Percentiles rank a stretch among this genome's conserved stretches.
Evolutionary conservation across 2,797 vertebrate genomes (phyloP).

Genomic region (Tiaroga cobitis): DNA sequence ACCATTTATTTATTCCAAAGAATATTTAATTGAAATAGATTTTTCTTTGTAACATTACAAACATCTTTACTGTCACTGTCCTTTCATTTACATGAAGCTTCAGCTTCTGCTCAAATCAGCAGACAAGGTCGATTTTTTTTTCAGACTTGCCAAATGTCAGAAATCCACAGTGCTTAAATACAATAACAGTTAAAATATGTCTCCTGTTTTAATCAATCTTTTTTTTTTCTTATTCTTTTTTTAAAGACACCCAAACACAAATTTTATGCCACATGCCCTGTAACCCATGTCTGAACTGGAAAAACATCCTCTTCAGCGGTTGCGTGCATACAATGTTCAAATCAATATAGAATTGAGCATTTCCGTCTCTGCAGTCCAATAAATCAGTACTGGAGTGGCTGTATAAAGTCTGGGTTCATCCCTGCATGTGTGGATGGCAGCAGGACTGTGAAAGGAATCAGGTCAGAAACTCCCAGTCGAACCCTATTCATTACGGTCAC

Average conservation of each 20-base stretch:
- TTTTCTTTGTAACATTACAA: not conserved
- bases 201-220: not conserved
- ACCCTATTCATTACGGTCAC: slow-evolving; percentile 73
- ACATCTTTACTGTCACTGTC: not conserved
- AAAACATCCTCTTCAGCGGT: slow-evolving; percentile 10
- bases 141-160: not conserved
- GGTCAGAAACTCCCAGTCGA: slow-evolving; percentile 67
- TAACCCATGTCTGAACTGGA: slow-evolving; percentile 4
- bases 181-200: not conserved
- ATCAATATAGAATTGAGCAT: slow-evolving; percentile 41
- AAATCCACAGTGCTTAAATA: not conserved
- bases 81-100: not conserved
- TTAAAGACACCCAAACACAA: not conserved
- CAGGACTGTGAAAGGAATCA: slow-evolving; percentile 58
- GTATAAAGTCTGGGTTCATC: slow-evolving; percentile 23
- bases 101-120: not conserved
- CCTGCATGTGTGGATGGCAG: not conserved
- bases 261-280: not conserved
- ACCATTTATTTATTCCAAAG: not conserved
- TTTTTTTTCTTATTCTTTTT: no score
- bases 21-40: not conserved
- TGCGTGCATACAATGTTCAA: slow-evolving; percentile 45
- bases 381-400: slow-evolving; percentile 27
- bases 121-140: not conserved
- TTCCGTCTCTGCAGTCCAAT: slow-evolving; percentile 31